phyloP scores from a whole-genome alignment of 35 echinoderm and acorn worm species.

The Nesometra sesokonis region DNA sequence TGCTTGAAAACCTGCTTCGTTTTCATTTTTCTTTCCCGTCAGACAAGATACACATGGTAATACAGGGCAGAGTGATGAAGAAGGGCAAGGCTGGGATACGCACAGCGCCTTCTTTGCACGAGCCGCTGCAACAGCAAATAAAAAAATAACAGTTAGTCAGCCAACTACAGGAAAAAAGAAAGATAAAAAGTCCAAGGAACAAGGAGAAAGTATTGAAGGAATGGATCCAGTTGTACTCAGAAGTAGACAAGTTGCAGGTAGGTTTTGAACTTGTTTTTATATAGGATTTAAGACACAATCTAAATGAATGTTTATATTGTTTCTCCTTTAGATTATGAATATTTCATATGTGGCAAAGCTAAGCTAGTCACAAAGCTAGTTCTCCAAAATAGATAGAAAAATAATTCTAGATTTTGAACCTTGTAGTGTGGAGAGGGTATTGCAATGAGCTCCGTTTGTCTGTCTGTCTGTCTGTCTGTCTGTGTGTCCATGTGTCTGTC shows the following conservation, averaged over 20 bases:
- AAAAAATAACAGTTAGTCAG: constrained; percentile 29
- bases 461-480: no score
- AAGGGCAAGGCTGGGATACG: constrained; percentile 41
- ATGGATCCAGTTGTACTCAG: constrained; percentile 54
- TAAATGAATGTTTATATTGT: no score
- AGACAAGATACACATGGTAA: not conserved
- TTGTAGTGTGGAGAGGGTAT: no score
- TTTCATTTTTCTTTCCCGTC: not conserved
- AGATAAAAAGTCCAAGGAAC: constrained; percentile 34
- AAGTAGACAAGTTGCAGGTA: constrained; percentile 87
- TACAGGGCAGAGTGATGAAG: constrained; percentile 34
- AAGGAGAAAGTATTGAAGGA: constrained; percentile 28
- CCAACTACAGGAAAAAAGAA: constrained; percentile 50
- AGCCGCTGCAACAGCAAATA: constrained; percentile 44
- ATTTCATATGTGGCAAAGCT: no score
- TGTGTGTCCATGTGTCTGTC: no score
- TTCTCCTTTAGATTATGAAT: no score
- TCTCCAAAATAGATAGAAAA: no score
- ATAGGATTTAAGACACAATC: no score
- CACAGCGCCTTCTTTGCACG: constrained; percentile 76
- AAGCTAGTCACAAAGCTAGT: no score
- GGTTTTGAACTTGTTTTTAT: constrained; percentile 8
- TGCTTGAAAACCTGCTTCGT: no score
- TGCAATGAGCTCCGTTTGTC: no score
- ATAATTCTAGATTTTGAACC: no score